phyloP scores from a whole-genome alignment of 2,888 invertebrate species.

The Coelopa pilipes region DNA sequence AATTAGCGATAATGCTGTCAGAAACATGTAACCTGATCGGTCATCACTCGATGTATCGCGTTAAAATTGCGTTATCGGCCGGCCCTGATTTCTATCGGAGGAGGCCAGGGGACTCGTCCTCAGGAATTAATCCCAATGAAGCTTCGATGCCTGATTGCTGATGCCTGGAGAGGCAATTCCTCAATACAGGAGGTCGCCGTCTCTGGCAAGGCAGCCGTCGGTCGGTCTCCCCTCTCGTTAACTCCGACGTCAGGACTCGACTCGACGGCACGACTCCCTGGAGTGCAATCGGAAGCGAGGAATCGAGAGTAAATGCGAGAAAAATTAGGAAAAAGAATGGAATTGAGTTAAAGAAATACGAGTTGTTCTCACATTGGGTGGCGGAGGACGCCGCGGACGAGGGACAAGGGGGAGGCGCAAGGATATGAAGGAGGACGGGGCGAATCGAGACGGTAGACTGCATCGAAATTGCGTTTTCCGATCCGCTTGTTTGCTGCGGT shows the following conservation, averaged over 20 bases:
- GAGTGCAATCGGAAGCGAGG: conserved; percentile 43
- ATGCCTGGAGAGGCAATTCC: conserved; percentile 28
- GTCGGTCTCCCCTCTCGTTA: not conserved
- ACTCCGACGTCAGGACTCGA: not conserved
- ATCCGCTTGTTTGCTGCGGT: not conserved
- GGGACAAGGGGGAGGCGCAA: too few relatives aligned
- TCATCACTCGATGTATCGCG: too few relatives aligned
- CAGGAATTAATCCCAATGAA: conserved; percentile 45
- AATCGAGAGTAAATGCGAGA: conserved; percentile 13
- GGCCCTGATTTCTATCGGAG: too few relatives aligned
- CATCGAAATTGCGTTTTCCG: conserved; percentile 24
- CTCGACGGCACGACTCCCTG: conserved; percentile 44
- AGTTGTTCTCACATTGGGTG: conserved; percentile 30
- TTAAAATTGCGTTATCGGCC: too few relatives aligned
- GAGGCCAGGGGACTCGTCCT: not conserved
- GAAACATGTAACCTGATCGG: too few relatives aligned
- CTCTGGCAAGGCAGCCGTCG: too few relatives aligned
- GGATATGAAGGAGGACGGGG: too few relatives aligned
- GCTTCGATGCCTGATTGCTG: conserved; percentile 41
- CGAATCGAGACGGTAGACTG: not conserved
- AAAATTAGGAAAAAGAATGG: conserved; percentile 16
- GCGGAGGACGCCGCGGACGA: not conserved
- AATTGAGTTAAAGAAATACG: conserved; percentile 34
- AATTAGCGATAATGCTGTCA: too few relatives aligned
- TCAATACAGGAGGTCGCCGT: not conserved